Conservation (phyloP, 2,113 vertebrate species). For the Pangasianodon hypophthalmus region DNA sequence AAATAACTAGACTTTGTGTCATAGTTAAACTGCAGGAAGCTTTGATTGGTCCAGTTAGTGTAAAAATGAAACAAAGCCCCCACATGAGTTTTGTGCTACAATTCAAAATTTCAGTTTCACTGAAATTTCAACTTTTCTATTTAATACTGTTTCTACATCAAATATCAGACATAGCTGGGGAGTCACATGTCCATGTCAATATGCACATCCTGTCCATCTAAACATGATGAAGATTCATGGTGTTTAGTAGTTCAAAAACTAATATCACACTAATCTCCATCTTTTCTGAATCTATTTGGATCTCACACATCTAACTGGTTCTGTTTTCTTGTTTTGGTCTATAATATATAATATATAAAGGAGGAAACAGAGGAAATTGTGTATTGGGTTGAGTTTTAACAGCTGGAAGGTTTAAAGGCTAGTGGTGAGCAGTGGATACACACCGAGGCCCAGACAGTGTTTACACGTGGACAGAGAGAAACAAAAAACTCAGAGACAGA, state of each 20-base stretch:
- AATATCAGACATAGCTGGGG: background rate
- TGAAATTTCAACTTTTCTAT: background rate
- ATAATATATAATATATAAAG: background rate
- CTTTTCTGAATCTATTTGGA: background rate
- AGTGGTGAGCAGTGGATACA: conserved; percentile 27
- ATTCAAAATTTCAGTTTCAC: conserved; percentile 48
- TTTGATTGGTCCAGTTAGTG: conserved; percentile 3
- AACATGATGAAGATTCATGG: background rate
- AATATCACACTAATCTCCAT: background rate
- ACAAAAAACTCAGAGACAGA: background rate
- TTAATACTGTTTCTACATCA: conserved; percentile 6
- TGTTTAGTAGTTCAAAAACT: background rate
- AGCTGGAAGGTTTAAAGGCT: conserved; percentile 20
- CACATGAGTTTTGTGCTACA: conserved; percentile 15
- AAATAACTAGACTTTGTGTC: background rate
- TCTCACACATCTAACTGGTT: background rate
- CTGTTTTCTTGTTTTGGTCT: background rate
- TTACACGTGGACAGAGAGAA: background rate
- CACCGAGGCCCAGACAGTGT: background rate
- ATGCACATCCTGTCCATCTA: conserved; percentile 32
- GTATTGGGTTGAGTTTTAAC: conserved; percentile 48
- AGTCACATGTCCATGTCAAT: conserved; percentile 29
- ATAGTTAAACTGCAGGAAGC: conserved; percentile 35
- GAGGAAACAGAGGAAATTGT: conserved; percentile 62
- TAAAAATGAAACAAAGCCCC: background rate